A percentile compares a stretch with the other conserved stretches of the same genome.
Evolutionary conservation across 2,113 vertebrate genomes (phyloP).

Genomic region (Anser brachyrhynchus): DNA sequence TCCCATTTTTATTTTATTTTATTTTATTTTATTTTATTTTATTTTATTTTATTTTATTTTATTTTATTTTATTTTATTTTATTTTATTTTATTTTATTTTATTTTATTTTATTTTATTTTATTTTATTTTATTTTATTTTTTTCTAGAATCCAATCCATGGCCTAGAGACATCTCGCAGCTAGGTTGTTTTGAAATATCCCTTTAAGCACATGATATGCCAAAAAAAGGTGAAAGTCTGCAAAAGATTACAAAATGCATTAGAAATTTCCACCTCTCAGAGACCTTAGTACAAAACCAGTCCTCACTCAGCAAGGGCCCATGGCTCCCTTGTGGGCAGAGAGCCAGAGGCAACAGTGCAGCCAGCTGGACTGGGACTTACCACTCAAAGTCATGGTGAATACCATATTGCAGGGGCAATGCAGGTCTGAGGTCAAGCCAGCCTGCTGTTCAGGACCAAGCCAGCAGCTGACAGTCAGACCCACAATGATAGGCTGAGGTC

Average conservation of each 20-base stretch:
- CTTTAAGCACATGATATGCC: neutral
- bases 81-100: no score
- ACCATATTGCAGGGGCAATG: neutral
- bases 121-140: neutral
- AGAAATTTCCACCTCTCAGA: neutral
- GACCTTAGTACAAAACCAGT: neutral
- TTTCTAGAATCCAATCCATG: neutral
- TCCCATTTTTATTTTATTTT: neutral
- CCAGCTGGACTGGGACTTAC: neutral
- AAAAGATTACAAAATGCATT: neutral
- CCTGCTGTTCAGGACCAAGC: neutral
- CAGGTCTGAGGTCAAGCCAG: neutral
- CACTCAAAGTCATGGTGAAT: neutral
- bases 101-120: no score
- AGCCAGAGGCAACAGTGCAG: neutral
- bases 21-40: neutral
- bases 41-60: no score
- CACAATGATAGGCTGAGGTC: neutral
- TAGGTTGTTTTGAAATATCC: neutral
- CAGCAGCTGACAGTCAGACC: neutral
- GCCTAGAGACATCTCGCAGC: neutral
- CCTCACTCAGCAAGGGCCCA: neutral
- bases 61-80: neutral
- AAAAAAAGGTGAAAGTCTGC: neutral
- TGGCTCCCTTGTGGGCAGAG: neutral